phyloP scores from a whole-genome alignment of 2,888 invertebrate genomes.

The Hesperia comma region DNA sequence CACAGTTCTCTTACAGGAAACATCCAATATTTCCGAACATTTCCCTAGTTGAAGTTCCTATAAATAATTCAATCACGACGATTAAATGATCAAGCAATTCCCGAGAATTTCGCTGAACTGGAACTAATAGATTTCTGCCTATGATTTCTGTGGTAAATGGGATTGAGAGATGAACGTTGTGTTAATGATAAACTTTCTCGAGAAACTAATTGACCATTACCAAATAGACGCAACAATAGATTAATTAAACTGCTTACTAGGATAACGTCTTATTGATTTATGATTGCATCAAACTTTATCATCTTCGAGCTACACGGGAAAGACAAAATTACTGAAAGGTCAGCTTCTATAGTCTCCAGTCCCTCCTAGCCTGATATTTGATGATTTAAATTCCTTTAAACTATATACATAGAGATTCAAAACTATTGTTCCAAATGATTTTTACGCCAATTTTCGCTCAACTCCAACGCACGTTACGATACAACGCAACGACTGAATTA shows the following conservation, averaged over 20 bases:
- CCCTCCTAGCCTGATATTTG: no score
- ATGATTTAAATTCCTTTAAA: no score
- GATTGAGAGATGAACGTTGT: conserved; percentile 1
- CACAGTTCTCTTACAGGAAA: conserved; percentile 12
- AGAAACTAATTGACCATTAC: conserved; percentile 2
- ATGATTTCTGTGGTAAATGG: conserved; percentile 5
- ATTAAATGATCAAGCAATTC: conserved; percentile 28
- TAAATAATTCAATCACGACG: conserved; percentile 28
- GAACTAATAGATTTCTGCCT: conserved; percentile 21
- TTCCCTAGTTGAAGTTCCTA: conserved; percentile 23
- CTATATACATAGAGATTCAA: neutral
- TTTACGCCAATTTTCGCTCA: conserved; percentile 2
- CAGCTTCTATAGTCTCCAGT: no score
- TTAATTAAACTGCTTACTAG: no score
- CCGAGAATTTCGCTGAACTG: conserved; percentile 29
- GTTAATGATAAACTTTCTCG: conserved; percentile 4
- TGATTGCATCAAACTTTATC: no score
- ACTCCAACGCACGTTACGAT: neutral
- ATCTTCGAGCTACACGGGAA: no score
- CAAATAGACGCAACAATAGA: neutral
- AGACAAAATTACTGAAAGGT: no score
- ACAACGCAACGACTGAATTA: conserved; percentile 16
- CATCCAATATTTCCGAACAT: conserved; percentile 14
- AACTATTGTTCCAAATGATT: neutral
- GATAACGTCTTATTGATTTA: no score